Evolutionary conservation across 1,140 invertebrate genomes (phyloP), one percentile per base, ranked within the genome.

Genomic region (Riptortus pedestris): DNA sequence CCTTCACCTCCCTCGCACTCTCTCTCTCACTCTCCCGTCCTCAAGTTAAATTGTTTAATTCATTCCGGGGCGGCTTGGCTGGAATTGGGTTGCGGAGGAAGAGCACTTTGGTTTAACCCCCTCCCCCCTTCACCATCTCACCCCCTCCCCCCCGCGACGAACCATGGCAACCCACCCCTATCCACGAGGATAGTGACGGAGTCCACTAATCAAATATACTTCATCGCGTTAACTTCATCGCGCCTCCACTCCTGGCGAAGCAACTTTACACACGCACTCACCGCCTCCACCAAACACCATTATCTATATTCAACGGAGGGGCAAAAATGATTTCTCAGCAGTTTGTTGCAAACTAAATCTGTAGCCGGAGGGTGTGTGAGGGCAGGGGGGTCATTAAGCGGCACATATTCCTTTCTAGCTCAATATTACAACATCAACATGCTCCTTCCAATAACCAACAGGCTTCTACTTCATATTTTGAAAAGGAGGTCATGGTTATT

Each of bases 11-110:
- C n/a, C n/a, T n/a, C n/a, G n/a, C n/a, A n/a, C n/a, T n/a, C n/a
- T n/a, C n/a, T n/a, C n/a, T n/a, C n/a, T n/a, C n/a, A n/a, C n/a
- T n/a, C 57, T 59, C 51, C 43, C 59, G 9, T 58, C 27, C 31
- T 29, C 61, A 60, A 66, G 65, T 66, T 66, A 66, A 66, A 66
- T 66, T 66, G 65, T 66, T 66, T 66, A 66, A 66, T 66, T 66
- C 60, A 66, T 66, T 66, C 65, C 45, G 24, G 47, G 28, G 31
- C 31, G 31, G 31, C 31, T 38, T 11, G 47, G n/a, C 20, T 20
- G 33, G 58, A 47, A 57, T 43, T 45, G 59, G 38, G 65, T 48
- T 43, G 64, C 12, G 31, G 64, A 29, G 59, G 18, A 38, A 65
- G 64, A 51, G 59, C 51, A 55, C 51, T 55, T 55, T 55, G 51